Percentiles rank a stretch among this genome's conserved stretches.
phyloP scores from a whole-genome alignment of 2,113 vertebrate genomes.

The Syngnathus typhle region DNA sequence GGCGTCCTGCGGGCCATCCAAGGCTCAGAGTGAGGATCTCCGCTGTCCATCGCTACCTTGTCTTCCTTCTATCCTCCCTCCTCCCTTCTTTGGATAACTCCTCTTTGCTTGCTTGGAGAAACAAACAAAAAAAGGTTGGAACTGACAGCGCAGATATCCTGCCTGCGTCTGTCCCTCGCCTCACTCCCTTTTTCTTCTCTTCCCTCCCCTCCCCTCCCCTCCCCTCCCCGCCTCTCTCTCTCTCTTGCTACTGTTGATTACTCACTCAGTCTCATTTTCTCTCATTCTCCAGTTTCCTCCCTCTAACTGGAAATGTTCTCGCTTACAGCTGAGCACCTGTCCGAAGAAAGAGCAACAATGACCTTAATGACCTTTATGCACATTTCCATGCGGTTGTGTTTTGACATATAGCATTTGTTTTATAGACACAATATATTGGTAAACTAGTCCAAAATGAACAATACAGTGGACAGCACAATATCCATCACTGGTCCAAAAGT shows the following conservation, averaged over 20 bases:
- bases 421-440: no score
- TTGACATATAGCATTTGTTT: no score
- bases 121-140: conserved; percentile 22
- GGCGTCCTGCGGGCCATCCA: conserved; percentile 59
- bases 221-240: conserved; percentile 18
- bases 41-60: conserved; percentile 69
- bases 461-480: no score
- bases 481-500: no score
- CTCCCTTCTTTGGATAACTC: conserved; percentile 3
- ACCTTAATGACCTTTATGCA: conserved; percentile 9
- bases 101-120: conserved; percentile 1
- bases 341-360: conserved; percentile 32
- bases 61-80: conserved; percentile 52
- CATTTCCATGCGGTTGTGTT: background rate
- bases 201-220: conserved; percentile 19
- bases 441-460: no score
- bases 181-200: conserved; percentile 24
- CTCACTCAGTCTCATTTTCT: no score
- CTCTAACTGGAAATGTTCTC: background rate
- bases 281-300: background rate
- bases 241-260: conserved; percentile 7
- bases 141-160: conserved; percentile 65
- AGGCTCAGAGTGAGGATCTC: conserved; percentile 51
- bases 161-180: conserved; percentile 46
- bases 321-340: conserved; percentile 63